Base-by-base conservation (phyloP, 2,113 vertebrate species). In the Litocranius walleri region DNA sequence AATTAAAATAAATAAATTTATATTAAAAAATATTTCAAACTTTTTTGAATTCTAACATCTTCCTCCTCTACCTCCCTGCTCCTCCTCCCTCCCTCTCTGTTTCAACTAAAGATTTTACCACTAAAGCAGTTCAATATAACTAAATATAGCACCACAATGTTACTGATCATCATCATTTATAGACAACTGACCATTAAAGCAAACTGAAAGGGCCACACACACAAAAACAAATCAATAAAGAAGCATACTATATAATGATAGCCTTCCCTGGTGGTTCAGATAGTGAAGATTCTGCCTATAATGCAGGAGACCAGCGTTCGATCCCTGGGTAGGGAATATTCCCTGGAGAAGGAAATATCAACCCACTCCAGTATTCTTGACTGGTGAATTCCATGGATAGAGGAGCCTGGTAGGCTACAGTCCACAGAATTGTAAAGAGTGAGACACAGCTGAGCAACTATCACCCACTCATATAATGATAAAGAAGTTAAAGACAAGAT, bases 61-160 rank as follows among this genome's bases (percentile, higher is more conserved):
- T 3, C 9, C 7, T 13, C 14, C 17, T 2, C 13, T 5, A 6
- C 5, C 3, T 8, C 5, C 8, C 43, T 74, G 6, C 43, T 13
- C 33, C 19, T 43, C 11, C 50, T 13, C 40, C 43, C 54, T 89
- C 3, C 21, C 33, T 59, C 5, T 16, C 6, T 81, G 4, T 29
- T 7, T 62, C 23, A 36, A 61, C 27, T 57, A 25, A 57, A 25
- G 17, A n/a, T 67, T 61, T 16, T 27, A 91, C 6, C 10, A 57
- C 3, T 40, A 77, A 95, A 64, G 4, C 3, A 82, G 27, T 27
- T 96, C 9, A 19, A 0, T 43, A 54, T 54, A 50, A 84, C 0
- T 40, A 97, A 91, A 78, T 16, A 50, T 5, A 86, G 9, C 19
- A 52, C 29, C 48, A 17, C 4, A 43, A 7, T 2, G 2, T 33